Evolutionary conservation across 1,140 invertebrate genomes (phyloP).

Genomic region (Pemphigus obesinymphae): DNA sequence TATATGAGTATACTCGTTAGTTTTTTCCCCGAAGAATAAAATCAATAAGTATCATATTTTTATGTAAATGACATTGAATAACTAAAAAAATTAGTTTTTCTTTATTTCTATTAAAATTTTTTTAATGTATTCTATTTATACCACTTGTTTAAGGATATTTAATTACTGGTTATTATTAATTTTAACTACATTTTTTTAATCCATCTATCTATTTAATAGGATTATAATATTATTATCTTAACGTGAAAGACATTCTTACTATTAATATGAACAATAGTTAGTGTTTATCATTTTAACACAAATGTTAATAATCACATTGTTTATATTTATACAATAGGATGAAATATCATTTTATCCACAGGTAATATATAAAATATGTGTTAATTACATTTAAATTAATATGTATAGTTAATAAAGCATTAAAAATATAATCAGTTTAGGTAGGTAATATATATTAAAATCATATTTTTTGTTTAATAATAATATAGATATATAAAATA

Average conservation of each 20-base stretch:
- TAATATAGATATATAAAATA: too few species aligned
- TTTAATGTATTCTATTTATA: background rate
- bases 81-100: too few species aligned
- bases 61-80: too few species aligned
- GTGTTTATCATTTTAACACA: background rate
- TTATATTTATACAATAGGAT: background rate
- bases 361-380: background rate
- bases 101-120: too few species aligned
- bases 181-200: background rate
- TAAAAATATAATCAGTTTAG: too few species aligned
- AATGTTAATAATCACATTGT: background rate
- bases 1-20: too few species aligned
- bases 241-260: background rate
- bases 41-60: too few species aligned
- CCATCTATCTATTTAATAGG: background rate
- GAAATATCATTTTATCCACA: background rate
- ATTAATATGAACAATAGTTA: background rate
- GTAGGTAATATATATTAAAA: too few species aligned
- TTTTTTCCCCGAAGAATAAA: too few species aligned
- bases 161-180: background rate
- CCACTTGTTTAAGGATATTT: background rate
- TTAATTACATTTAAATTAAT: background rate
- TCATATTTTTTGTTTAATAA: too few species aligned
- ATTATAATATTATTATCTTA: background rate
- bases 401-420: too few species aligned